Base-by-base conservation (phyloP, 1,140 invertebrate genomes). In the Sarcophaga peregrina region DNA sequence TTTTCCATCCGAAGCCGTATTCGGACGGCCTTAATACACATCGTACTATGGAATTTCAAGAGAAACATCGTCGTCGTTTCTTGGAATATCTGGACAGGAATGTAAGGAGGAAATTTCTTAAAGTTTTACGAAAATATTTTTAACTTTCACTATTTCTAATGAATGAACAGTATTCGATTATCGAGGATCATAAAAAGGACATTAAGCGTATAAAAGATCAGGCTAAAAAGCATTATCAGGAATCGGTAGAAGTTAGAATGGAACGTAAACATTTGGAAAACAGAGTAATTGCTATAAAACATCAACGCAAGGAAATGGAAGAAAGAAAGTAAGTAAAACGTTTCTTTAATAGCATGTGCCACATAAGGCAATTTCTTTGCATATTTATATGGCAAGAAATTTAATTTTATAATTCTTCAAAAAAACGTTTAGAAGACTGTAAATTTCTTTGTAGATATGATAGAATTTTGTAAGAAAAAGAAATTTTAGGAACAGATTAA, bases 1-100 rank as follows among this genome's bases (percentile, higher is more conserved):
- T 86, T 20, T 88, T 89, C 73, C 87, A 89, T 80, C 86, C 87
- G 17, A 84, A 85, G 37, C 85, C 87, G 0, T 89, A 80, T 84
- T 15, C 10, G 0, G 84, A 85, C 62, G 68, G n/a, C 1, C 13
- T 86, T 9, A 13, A 37, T 8, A 82, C 84, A 47, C 72, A 83
- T 0, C 25, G 80, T 7, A 52, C 86, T 3, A 62, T 25, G 25
- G 46, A 8, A 3, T 89, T 89, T 81, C 87, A 89, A 52, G n/a
- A 11, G 5, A 81, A 15, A 8, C 85, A 88, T 47, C 15, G 78
- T 0, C 80, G 75, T 7, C 84, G 86, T 68, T 84, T 86, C 8
- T 58, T 85, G n/a, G 73, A 45, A 17, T 11, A 82, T 10, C 86
- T 87, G 11, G 13, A 45, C 0, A 82, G 74, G n/a, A 76, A 83